Evolutionary conservation across 2,888 invertebrate genomes (phyloP).

Genomic region (Pinctada fucata): DNA sequence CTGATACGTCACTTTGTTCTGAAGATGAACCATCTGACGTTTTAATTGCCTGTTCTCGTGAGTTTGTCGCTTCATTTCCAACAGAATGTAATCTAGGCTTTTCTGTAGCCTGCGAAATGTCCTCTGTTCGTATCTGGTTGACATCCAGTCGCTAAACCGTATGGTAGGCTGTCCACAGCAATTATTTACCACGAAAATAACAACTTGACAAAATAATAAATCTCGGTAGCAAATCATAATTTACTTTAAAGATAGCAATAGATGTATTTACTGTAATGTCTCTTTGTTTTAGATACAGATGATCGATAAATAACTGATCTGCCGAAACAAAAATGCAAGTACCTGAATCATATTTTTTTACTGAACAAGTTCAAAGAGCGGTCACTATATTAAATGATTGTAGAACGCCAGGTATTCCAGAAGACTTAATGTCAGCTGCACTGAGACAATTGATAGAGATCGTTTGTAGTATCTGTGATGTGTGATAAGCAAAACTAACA

Average conservation of each 20-base stretch:
- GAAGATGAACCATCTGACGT: background rate
- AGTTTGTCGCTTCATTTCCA: conserved; percentile 6
- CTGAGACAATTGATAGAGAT: background rate
- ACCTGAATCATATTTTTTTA: too few relatives aligned
- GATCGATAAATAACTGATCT: too few relatives aligned
- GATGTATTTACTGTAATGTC: too few relatives aligned
- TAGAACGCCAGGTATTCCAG: too few relatives aligned
- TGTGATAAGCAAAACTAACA: background rate
- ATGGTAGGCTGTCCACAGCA: conserved; percentile 4
- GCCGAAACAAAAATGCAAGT: too few relatives aligned
- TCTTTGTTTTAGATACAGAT: too few relatives aligned
- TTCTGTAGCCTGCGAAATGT: background rate
- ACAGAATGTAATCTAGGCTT: conserved; percentile 3
- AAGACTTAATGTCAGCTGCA: too few relatives aligned
- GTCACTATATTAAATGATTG: too few relatives aligned
- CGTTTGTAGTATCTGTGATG: background rate
- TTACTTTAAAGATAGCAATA: too few relatives aligned
- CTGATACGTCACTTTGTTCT: background rate
- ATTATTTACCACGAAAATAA: background rate
- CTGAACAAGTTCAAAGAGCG: too few relatives aligned
- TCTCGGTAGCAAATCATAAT: too few relatives aligned
- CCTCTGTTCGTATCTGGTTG: background rate
- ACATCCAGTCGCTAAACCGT: conserved; percentile 7
- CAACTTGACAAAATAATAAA: too few relatives aligned
- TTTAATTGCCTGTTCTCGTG: background rate